A percentile compares a stretch with the other conserved stretches of the same genome.
Evolutionary conservation across 35 echinoderm and acorn worm genomes (phyloP).

Genomic region (Chiridota heheva): DNA sequence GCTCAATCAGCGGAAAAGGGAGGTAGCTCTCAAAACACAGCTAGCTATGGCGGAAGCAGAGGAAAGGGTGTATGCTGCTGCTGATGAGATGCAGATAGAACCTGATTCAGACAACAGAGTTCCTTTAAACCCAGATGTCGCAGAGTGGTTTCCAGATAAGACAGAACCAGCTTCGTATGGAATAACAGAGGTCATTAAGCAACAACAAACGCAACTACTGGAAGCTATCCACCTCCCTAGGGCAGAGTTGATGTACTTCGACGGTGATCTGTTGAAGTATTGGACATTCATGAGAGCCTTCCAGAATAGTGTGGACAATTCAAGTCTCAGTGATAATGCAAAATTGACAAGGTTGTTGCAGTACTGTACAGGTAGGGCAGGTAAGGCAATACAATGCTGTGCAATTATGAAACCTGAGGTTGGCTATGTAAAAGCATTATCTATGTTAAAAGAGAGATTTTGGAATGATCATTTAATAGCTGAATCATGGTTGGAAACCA

Average conservation of each 20-base stretch:
- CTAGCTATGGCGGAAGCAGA: constrained; percentile 16
- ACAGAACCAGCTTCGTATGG: no score
- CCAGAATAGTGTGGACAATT: constrained; percentile 46
- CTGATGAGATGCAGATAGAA: not conserved
- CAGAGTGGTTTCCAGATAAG: not conserved
- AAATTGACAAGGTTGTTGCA: constrained; percentile 44
- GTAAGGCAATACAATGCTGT: constrained; percentile 38
- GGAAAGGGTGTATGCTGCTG: not conserved
- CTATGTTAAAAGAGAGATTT: constrained; percentile 36
- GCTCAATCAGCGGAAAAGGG: constrained; percentile 18
- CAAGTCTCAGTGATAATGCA: constrained; percentile 17
- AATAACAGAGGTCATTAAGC: not conserved
- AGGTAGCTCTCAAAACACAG: constrained; percentile 7
- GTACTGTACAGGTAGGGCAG: constrained; percentile 40
- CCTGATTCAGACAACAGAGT: not conserved
- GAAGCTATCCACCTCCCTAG: constrained; percentile 43
- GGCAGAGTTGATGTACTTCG: constrained; percentile 31
- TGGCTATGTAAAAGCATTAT: constrained; percentile 33
- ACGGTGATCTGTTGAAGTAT: constrained; percentile 46
- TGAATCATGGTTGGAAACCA: constrained; percentile 54
- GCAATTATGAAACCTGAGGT: constrained; percentile 33
- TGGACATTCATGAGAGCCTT: constrained; percentile 52
- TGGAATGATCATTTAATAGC: constrained; percentile 35
- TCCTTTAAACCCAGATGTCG: constrained; percentile 7
- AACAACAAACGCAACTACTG: constrained; percentile 36